Base-by-base conservation (phyloP, 2,113 vertebrate genomes). In the Spea multiplicata region DNA sequence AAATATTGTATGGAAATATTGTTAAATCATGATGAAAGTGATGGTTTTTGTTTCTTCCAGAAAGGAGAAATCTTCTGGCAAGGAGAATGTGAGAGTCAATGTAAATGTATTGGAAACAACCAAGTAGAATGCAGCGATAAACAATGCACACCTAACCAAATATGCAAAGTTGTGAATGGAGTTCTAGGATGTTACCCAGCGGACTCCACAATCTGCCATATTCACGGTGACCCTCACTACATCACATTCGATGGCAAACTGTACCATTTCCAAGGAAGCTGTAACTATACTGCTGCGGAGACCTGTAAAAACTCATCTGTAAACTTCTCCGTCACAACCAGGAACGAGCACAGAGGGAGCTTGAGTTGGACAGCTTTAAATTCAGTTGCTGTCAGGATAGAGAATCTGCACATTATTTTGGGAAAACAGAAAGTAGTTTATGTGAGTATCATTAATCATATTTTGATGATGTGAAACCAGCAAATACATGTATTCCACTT, bases 141-240 rank as follows among this genome's bases (percentile, higher is more conserved):
- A 45, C 83, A 86, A 55, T 96, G 95, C 66, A 48, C 66, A 1
- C 48, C 81, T 12, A 78, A 83, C 4, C 87, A 95, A 68, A 83
- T 93, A 48, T 96, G 95, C 83, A 91, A 91, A 72, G 83, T 90
- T 74, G 77, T 83, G 64, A 77, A 89, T 4, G 88, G 88, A 3
- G 72, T 84, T 46, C 82, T 85, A 73, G 91, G 86, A 55, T 94
- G 92, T 79, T 90, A 76, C 61, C 90, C 69, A 5, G 81, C 91
- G 80, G 86, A 74, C 71, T 85, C 76, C 0, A 90, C 85, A 59
- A 92, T 87, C 12, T 94, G 93, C 81, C 87, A 85, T 0, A 83
- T 91, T 45, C 91, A 93, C 3, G 92, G 93, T 3, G 92, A 93
- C 82, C 91, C 91, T 4, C 93, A 94, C 80, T 93, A 91, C 48